Conservation (phyloP, 2,888 invertebrate species). For the Pandemis corylana region DNA sequence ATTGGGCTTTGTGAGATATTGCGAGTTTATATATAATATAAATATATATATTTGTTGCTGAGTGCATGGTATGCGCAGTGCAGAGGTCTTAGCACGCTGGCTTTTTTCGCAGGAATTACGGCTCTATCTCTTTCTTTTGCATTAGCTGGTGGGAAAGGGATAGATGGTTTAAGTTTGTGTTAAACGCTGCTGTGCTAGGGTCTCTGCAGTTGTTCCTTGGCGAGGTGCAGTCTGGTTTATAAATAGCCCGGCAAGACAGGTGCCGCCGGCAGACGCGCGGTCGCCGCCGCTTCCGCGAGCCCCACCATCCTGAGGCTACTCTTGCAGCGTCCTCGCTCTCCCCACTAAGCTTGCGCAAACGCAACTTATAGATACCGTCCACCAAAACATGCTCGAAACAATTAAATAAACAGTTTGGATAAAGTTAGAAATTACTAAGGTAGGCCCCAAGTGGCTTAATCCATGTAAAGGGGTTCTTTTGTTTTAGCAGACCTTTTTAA, state of each 20-base stretch:
- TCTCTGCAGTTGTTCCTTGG: slow-evolving; percentile 65
- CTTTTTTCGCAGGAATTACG: background rate
- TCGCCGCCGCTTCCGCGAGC: slow-evolving; percentile 77
- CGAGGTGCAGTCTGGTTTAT: slow-evolving; percentile 76
- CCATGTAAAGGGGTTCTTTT: background rate
- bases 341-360: background rate
- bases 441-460: too few relatives aligned
- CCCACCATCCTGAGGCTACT: slow-evolving; percentile 9
- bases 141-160: background rate
- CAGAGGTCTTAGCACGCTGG: slow-evolving; percentile 1
- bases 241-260: slow-evolving; percentile 79
- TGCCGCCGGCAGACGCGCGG: slow-evolving; percentile 75
- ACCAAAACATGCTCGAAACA: background rate
- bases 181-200: slow-evolving; percentile 28
- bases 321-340: slow-evolving; percentile 9
- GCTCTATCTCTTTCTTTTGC: background rate
- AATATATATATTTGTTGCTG: background rate
- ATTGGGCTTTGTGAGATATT: slow-evolving; percentile 3
- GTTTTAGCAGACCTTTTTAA: background rate
- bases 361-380: background rate
- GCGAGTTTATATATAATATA: background rate
- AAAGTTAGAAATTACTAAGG: background rate
- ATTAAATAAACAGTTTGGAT: background rate
- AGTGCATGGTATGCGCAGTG: background rate
- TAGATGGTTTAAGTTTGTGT: background rate